phyloP scores from a whole-genome alignment of 1,140 invertebrate species.

The Sycobia sp. region DNA sequence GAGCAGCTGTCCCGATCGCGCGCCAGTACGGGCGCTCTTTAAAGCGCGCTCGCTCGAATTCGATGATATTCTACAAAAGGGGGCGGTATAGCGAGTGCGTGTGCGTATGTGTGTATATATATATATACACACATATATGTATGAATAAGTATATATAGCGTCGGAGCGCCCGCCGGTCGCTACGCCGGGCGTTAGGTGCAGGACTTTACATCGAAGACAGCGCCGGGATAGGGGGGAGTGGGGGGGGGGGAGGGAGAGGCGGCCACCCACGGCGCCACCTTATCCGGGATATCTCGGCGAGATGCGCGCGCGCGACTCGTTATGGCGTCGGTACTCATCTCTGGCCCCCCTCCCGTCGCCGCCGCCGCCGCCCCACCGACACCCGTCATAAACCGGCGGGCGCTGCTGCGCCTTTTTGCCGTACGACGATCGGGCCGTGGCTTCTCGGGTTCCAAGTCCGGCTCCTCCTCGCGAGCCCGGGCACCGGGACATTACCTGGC shows the following conservation, averaged over 20 bases:
- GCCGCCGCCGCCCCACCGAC: too few species aligned
- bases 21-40: too few species aligned
- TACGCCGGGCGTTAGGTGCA: conserved; percentile 12
- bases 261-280: conserved; percentile 59
- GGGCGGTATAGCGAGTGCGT: too few species aligned
- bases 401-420: too few species aligned
- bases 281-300: conserved; percentile 54
- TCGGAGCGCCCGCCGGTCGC: background rate
- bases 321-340: conserved; percentile 52
- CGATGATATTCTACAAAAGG: too few species aligned
- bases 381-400: conserved; percentile 13
- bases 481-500: too few species aligned
- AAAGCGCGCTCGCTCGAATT: too few species aligned
- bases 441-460: conserved; percentile 60
- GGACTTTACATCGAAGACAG: conserved; percentile 21
- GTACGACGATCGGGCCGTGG: conserved; percentile 42
- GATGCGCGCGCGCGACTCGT: conserved; percentile 45
- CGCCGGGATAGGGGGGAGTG: background rate
- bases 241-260: background rate
- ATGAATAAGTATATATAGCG: too few species aligned
- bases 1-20: too few species aligned
- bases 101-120: too few species aligned
- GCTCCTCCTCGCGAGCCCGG: conserved; percentile 36
- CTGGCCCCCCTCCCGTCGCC: background rate
- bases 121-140: too few species aligned